Base-by-base conservation (phyloP, 35 echinoderm and acorn worm genomes). In the Eucidaris tribuloides region DNA sequence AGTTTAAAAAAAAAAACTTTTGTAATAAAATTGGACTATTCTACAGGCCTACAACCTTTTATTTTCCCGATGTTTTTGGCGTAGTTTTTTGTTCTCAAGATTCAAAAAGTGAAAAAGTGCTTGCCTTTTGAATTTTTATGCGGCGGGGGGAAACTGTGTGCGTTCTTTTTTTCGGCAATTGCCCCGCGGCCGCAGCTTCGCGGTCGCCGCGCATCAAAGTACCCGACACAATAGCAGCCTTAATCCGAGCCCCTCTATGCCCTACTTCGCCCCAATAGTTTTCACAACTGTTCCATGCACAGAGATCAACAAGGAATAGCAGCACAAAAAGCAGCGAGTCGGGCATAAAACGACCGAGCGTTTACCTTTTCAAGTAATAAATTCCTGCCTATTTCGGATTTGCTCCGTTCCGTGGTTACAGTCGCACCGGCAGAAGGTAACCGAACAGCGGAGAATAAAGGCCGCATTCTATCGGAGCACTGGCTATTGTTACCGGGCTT, bases 321-420 rank as follows among this genome's bases (percentile, higher is more conserved):
- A 44, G 35, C 68, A 74, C 68, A 74, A 74, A 74, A 74, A 74
- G 68, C 68, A 74, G 37, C 68, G 68, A 74, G 44, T 74, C 68
- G 68, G 68, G 68, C 68, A 74, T 74, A 74, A 74, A 74, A 74
- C 68, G 68, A 74, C 68, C 68, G 68, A 74, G 37, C 68, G 68
- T 74, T 74, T 74, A 74, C 68, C 68, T 36, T 74, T 74, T 74
- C 68, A 74, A 74, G 68, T 40, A 74, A 74, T 74, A 74, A 74
- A 74, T 74, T 74, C 68, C 68, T 42, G 68, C 41, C 68, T 74
- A 41, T 74, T 74, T 38, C 37, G 29, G 7, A 23, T 0, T 28
- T 64, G 19, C 30, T 74, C 35, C 44, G 61, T 64, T 32, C 37
- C 61, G 37, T 64, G 68, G 68, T 74, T 41, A 74, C 68, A 74